Evolutionary conservation across 2,888 invertebrate species (phyloP).

Genomic region (Andrena trimmerana): DNA sequence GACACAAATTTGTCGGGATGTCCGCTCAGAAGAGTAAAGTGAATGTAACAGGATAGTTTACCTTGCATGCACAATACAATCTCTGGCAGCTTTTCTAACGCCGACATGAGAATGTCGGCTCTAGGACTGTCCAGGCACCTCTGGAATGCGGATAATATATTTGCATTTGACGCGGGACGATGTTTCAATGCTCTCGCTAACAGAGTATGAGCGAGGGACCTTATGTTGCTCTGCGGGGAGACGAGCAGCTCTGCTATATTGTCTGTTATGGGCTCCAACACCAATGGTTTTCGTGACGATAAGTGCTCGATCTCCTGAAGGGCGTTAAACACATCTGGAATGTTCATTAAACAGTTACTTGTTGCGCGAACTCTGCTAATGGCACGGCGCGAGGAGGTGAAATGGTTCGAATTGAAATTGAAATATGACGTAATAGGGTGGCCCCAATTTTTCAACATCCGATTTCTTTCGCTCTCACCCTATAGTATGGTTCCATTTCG

Average conservation of each 20-base stretch:
- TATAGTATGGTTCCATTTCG: too few species aligned
- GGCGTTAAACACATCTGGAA: slow-evolving; percentile 87
- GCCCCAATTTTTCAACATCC: not conserved
- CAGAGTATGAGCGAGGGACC: slow-evolving; percentile 90
- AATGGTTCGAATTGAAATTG: not conserved
- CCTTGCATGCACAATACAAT: slow-evolving; percentile 92
- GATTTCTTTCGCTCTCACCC: too few species aligned
- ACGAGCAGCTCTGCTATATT: slow-evolving; percentile 88
- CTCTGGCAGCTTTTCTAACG: slow-evolving; percentile 93
- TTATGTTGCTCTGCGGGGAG: slow-evolving; percentile 87
- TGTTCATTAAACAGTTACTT: slow-evolving; percentile 1
- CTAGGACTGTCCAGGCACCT: slow-evolving; percentile 93
- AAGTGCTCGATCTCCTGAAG: slow-evolving; percentile 91
- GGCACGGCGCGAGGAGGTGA: too few species aligned
- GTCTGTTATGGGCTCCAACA: slow-evolving; percentile 89
- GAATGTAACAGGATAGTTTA: slow-evolving; percentile 67
- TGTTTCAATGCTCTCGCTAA: slow-evolving; percentile 90
- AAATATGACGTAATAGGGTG: not conserved
- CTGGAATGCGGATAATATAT: slow-evolving; percentile 91
- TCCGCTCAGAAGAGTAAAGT: not conserved
- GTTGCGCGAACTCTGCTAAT: too few species aligned
- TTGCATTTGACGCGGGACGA: slow-evolving; percentile 88
- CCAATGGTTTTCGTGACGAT: slow-evolving; percentile 89
- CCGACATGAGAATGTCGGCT: slow-evolving; percentile 92
- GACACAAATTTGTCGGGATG: slow-evolving; percentile 11